Evolutionary conservation across 1,140 invertebrate genomes (phyloP).

Genomic region (Batillaria attramentaria): DNA sequence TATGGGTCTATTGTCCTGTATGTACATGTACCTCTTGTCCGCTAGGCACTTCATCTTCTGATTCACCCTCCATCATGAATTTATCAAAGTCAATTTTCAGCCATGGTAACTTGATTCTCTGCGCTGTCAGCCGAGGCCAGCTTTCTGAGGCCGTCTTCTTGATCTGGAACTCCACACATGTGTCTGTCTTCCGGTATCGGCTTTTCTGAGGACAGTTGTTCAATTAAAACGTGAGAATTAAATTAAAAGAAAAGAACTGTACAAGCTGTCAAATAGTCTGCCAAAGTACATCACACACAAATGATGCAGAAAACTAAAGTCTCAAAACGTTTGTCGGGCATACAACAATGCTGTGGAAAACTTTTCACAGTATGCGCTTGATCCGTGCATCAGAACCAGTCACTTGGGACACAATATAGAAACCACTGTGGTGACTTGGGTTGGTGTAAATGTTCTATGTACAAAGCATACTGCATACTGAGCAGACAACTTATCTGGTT

Average conservation of each 20-base stretch:
- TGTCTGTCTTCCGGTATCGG: slow-evolving; percentile 79
- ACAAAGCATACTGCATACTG: too few relatives aligned
- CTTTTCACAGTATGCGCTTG: too few relatives aligned
- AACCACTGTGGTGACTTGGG: too few relatives aligned
- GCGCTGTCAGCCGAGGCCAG: slow-evolving; percentile 87
- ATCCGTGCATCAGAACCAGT: too few relatives aligned
- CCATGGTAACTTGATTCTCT: slow-evolving; percentile 89
- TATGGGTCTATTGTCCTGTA: background rate
- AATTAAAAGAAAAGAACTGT: background rate
- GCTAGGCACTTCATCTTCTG: slow-evolving; percentile 26
- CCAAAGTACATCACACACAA: background rate
- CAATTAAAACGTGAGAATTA: background rate
- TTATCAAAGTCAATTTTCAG: slow-evolving; percentile 92
- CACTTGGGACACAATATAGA: too few relatives aligned
- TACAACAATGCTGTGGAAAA: too few relatives aligned
- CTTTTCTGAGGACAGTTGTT: slow-evolving; percentile 72
- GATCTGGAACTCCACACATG: slow-evolving; percentile 84
- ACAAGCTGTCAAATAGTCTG: background rate
- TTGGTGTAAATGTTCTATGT: too few relatives aligned
- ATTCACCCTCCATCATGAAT: slow-evolving; percentile 79
- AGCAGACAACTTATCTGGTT: too few relatives aligned
- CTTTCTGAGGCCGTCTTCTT: slow-evolving; percentile 80
- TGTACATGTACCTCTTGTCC: slow-evolving; percentile 1
- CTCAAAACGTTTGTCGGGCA: too few relatives aligned
- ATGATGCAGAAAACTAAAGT: too few relatives aligned